Evolutionary conservation across 2,113 vertebrate species (phyloP), one percentile per base, ranked within the genome.

Genomic region (Solenodon paradoxus): DNA sequence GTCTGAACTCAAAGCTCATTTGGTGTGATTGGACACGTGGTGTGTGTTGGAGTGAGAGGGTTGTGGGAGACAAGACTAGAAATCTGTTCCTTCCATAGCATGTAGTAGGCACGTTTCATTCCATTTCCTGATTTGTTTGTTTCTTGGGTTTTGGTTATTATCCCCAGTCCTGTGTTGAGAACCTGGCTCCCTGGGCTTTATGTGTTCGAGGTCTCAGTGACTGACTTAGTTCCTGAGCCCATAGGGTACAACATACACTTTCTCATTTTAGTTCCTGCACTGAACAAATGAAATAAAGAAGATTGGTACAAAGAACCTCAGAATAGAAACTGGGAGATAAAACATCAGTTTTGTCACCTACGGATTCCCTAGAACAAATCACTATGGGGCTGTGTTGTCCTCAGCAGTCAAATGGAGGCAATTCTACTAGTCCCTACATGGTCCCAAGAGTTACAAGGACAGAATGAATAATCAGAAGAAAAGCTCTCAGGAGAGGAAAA

Each of bases 1-100:
- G 78, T 57, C 72, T 80, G 12, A 77, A 69, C 26, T 17, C 9
- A 17, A 9, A 7, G 72, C 89, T 94, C 78, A 95, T 96, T 89
- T 92, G 61, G 71, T 86, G n/a, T 85, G 72, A 63, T 68, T 88
- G 45, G 93, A 75, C 97, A 97, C 91, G 92, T 91, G 91, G 95
- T 81, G 83, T 71, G 51, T 83, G 92, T n/a, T n/a, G n/a, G n/a
- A n/a, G n/a, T 78, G 79, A 86, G 86, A 9, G 9, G 86, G 13
- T 45, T 66, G 24, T 86, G 71, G 28, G 87, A 77, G 85, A 61
- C 51, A 72, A 80, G 64, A 74, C 45, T 8, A 49, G 59, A 81
- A 92, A 68, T 75, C 87, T 85, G 69, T 61, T 90, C 90, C 64
- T 86, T 78, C 71, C 75, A 8, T 63, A 19, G 15, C 42, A 71